These are phyloP conservation scores for Menura novaehollandiae DNA, from an alignment of 2,113 vertebrate species.

Conservation along the genomic window DNA sequence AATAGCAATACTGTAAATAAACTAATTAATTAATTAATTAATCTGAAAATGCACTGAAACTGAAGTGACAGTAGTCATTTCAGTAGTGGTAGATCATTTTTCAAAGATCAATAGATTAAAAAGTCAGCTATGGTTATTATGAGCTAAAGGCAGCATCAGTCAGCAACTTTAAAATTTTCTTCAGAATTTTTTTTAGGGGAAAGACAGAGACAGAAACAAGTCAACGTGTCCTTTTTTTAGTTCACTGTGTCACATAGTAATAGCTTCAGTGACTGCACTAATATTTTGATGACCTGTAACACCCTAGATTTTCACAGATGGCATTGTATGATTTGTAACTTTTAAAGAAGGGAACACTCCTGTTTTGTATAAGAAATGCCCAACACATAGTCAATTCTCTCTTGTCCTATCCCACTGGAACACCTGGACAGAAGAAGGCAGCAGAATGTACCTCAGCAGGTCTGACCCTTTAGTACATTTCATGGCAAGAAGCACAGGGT, in stretches of 20 bases:
- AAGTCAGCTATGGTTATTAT: background rate
- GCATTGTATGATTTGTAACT: background rate
- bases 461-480: background rate
- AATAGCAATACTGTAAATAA: background rate
- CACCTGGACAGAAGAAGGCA: background rate
- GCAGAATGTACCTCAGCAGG: background rate
- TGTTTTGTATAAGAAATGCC: background rate
- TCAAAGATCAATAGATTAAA: background rate
- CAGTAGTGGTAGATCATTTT: background rate
- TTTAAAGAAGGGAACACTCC: background rate
- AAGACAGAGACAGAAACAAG: background rate
- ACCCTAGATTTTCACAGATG: background rate
- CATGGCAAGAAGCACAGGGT: background rate
- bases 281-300: background rate
- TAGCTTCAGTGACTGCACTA: background rate
- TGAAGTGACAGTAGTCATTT: background rate
- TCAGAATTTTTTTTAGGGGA: background rate
- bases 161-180: background rate
- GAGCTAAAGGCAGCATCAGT: background rate
- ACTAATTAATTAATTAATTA: background rate
- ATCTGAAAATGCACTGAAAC: background rate
- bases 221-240: background rate
- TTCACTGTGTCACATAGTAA: background rate
- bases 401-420: background rate
- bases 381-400: background rate